Base-by-base conservation (phyloP, 2,888 invertebrate species). In the Lissonota sp. region DNA sequence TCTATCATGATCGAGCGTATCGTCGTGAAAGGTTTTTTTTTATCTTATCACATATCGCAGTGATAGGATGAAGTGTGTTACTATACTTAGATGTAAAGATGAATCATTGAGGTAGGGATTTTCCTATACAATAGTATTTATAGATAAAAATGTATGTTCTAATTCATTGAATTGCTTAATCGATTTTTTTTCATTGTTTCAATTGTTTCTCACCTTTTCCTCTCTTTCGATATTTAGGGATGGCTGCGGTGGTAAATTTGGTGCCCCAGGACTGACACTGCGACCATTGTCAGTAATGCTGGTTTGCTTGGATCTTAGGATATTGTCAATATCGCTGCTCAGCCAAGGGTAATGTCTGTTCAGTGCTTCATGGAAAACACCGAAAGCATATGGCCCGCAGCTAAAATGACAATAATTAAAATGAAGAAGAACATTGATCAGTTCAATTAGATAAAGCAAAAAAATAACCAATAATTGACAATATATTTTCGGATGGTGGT, bases 311-410 rank as follows among this genome's bases (percentile, higher is more conserved):
- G 81, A 57, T 66, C 85, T 87, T 63, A 90, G 83, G 10, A 86
- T 60, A 63, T 74, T 84, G 5, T 92, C 92, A 62, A 95, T 92
- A 42, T 93, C 93, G 67, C 93, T 92, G 88, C 93, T 94, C 66
- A 95, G 88, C 95, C 95, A 95, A 53, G 89, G 87, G 88, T 95
- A 95, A 86, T 95, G 93, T 80, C 94, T 94, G 6, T 92, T 90
- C 14, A 95, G 89, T 69, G 94, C 93, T 85, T 94, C 93, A 69
- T 94, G 94, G 88, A 95, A 95, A 6, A 90, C 91, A 70, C 94
- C 93, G 90, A 93, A 95, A 0, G 94, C 93, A n/a, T 87, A 51
- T 37, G 87, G 83, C 4, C 91, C 91, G 14, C 90, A 87, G 39
- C 90, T 91, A 71, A 71, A 62, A 55, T 39, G 39, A 26, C 62